Evolutionary conservation across 2,888 invertebrate species (phyloP).

Genomic region (Mystacides longicornis): DNA sequence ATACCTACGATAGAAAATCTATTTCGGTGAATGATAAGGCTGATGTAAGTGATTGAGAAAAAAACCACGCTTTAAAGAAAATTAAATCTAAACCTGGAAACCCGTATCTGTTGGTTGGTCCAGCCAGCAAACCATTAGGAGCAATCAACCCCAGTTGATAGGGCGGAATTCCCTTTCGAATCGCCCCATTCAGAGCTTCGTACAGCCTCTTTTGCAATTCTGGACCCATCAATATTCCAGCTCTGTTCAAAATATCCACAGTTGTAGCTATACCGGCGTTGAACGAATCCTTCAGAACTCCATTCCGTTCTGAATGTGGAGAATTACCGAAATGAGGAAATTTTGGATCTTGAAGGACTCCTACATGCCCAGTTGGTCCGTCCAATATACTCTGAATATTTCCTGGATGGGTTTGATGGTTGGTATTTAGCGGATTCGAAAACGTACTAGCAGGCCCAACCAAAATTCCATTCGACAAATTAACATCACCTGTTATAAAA

Average conservation of each 20-base stretch:
- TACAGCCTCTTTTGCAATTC: neutral
- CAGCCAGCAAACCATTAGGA: neutral
- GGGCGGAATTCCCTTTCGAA: neutral
- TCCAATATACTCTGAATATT: too few species aligned
- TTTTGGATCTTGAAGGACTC: neutral
- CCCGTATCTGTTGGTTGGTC: slow-evolving; percentile 1
- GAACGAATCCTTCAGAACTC: neutral
- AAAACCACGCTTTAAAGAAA: too few species aligned
- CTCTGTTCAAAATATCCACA: neutral
- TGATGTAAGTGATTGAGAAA: too few species aligned
- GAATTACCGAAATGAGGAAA: neutral
- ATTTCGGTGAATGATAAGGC: too few species aligned
- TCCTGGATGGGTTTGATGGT: too few species aligned
- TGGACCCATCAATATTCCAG: neutral
- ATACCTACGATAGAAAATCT: too few species aligned
- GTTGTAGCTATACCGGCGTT: neutral
- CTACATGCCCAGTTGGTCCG: neutral
- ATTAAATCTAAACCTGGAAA: slow-evolving; percentile 4
- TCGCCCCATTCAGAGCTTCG: neutral
- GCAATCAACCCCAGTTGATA: neutral
- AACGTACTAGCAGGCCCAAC: slow-evolving; percentile 47
- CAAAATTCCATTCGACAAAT: slow-evolving; percentile 32
- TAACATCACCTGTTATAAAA: neutral
- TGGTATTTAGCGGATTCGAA: too few species aligned
- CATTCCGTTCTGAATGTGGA: neutral